Base-by-base conservation (phyloP, 1,140 invertebrate genomes). In the Ectropis grisescens region DNA sequence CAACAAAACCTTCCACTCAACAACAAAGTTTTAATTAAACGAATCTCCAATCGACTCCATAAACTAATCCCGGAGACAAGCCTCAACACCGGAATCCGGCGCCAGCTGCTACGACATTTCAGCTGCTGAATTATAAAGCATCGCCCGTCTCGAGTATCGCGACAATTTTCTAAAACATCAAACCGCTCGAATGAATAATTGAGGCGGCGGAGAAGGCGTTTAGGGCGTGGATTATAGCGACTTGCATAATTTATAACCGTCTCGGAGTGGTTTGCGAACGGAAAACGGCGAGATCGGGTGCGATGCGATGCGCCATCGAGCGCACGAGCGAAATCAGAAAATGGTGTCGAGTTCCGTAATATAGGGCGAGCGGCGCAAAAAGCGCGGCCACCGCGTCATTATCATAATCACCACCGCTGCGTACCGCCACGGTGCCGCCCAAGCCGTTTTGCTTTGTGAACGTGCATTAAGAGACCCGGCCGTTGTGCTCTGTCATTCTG, bases 161-260 rank as follows among this genome's bases (percentile, higher is more conserved):
- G 62, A 75, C 69, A 72, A 67, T 76, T 72, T 76, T 75, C 67
- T 76, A 72, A 80, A 80, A 71, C 66, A 75, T 80, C 69, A 80
- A 76, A 75, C 61, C 69, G 50, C 66, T 60, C 58, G 58, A 72
- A 72, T 79, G 67, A 80, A 80, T 80, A 80, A 76, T 80, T 71
- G 62, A 76, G 59, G 50, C 57, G 54, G 49, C 57, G 62, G 59
- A 67, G 74, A 69, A 72, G 66, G 60, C 69, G 69, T 76, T 75
- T 72, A 76, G 59, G 66, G 66, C 60, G 66, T 62, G 65, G 70
- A 76, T 75, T 80, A 80, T 78, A 58, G 64, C 69, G 58, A 71
- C 58, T 66, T 75, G 66, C 68, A 80, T 80, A 80, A 74, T 78
- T 78, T 76, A 80, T 74, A 62, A 72, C 55, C 57, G 42, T 64